phyloP scores from a whole-genome alignment of 2,113 vertebrate genomes.

The Ciconia stormi region DNA sequence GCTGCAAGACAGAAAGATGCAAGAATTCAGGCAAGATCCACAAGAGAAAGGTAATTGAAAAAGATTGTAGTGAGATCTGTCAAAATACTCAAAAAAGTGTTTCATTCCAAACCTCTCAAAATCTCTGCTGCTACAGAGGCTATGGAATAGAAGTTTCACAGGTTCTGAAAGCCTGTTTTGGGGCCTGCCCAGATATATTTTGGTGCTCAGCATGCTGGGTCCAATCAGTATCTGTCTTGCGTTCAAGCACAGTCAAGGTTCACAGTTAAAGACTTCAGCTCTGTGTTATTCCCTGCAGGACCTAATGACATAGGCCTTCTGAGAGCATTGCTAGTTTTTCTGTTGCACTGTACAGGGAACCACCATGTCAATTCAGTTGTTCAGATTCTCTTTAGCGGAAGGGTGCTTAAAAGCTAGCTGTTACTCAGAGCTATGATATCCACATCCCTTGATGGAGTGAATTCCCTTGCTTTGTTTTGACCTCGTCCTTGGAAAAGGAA shows the following conservation, averaged over 20 bases:
- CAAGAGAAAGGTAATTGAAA: not conserved
- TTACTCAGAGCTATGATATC: not conserved
- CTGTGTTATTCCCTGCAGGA: not conserved
- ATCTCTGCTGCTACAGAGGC: not conserved
- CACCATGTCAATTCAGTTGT: not conserved
- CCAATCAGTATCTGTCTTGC: not conserved
- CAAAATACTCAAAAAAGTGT: not conserved
- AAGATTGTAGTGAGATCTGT: not conserved
- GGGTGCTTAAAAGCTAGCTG: not conserved
- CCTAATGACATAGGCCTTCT: too few species aligned
- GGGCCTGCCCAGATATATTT: not conserved
- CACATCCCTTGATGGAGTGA: not conserved
- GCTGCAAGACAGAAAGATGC: not conserved
- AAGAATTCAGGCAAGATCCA: not conserved
- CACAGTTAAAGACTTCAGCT: not conserved
- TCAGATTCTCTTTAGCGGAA: not conserved
- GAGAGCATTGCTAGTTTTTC: not conserved
- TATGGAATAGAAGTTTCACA: not conserved
- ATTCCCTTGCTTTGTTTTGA: not conserved
- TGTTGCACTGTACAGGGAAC: not conserved
- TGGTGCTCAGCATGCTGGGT: not conserved
- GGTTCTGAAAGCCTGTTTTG: not conserved
- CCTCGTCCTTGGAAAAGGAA: not conserved
- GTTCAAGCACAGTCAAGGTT: not conserved
- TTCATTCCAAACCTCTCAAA: not conserved